Conservation (phyloP, 1,140 invertebrate species). For the Chionoecetes opilio region DNA sequence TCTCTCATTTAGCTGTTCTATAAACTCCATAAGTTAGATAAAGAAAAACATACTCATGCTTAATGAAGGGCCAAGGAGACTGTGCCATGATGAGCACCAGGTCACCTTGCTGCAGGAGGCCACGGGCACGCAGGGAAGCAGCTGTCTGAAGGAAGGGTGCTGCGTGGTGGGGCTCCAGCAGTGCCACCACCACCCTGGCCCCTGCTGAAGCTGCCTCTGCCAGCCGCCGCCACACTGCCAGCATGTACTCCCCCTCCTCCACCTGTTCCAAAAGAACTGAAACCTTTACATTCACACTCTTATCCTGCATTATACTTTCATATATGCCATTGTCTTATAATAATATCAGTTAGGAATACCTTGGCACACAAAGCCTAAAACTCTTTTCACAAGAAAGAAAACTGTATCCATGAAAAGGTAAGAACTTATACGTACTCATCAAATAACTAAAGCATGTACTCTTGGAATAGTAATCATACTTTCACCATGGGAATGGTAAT, state of each 20-base stretch:
- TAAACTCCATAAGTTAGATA: too few relatives aligned
- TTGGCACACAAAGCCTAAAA: too few relatives aligned
- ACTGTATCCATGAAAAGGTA: too few relatives aligned
- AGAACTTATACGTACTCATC: too few relatives aligned
- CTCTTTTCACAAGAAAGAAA: too few relatives aligned
- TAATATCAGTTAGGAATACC: too few relatives aligned
- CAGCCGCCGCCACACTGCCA: constrained; percentile 75
- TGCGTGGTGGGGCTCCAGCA: constrained; percentile 80
- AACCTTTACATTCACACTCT: neutral
- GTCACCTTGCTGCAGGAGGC: constrained; percentile 79
- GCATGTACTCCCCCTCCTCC: constrained; percentile 73
- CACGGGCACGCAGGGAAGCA: constrained; percentile 76
- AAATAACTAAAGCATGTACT: too few relatives aligned
- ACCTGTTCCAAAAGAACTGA: constrained; percentile 37
- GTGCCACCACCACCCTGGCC: constrained; percentile 80
- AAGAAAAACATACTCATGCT: constrained; percentile 76
- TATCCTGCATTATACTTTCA: too few relatives aligned
- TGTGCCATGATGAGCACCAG: constrained; percentile 80
- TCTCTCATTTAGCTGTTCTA: too few relatives aligned
- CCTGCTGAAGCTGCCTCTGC: constrained; percentile 74
- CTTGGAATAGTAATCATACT: too few relatives aligned
- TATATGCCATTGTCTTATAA: too few relatives aligned
- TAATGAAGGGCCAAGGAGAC: constrained; percentile 81
- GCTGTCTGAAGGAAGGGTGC: constrained; percentile 79
- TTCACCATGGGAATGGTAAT: too few relatives aligned